Conservation (phyloP, 1,140 invertebrate species). For the Lutraria rhynchaena region DNA sequence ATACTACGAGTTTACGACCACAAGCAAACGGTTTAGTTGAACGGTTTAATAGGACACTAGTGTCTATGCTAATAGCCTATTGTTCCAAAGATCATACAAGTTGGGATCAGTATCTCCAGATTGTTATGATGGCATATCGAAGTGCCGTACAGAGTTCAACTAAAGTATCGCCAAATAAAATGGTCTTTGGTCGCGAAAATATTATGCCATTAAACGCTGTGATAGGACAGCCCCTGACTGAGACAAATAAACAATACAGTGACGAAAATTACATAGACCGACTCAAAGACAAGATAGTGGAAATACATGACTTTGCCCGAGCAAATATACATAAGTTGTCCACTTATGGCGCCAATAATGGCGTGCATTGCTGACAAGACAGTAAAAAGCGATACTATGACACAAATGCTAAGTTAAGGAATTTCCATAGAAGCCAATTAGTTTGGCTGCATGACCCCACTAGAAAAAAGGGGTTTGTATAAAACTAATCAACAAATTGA, state of each 20-base stretch:
- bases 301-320: conserved; percentile 40
- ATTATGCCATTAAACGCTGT: not conserved
- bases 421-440: not conserved
- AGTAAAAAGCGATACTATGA: conserved; percentile 14
- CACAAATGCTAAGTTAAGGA: not conserved
- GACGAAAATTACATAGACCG: conserved; percentile 16
- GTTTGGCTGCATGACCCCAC: conserved; percentile 35
- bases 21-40: conserved; percentile 13
- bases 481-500: conserved; percentile 11
- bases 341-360: too few species aligned
- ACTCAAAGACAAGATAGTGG: conserved; percentile 8
- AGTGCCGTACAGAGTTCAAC: not conserved
- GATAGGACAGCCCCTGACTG: conserved; percentile 1
- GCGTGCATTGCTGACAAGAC: too few species aligned
- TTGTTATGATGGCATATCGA: conserved; percentile 67
- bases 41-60: not conserved
- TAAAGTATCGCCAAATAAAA: conserved; percentile 21
- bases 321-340: conserved; percentile 21
- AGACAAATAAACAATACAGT: not conserved
- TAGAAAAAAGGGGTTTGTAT: not conserved
- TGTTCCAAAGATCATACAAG: conserved; percentile 44
- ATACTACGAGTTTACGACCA: not conserved
- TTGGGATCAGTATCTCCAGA: conserved; percentile 65
- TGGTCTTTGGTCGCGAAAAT: conserved; percentile 22
- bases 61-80: conserved; percentile 4